Conservation (phyloP, 1,140 invertebrate species). For the Megalonaias nervosa region DNA sequence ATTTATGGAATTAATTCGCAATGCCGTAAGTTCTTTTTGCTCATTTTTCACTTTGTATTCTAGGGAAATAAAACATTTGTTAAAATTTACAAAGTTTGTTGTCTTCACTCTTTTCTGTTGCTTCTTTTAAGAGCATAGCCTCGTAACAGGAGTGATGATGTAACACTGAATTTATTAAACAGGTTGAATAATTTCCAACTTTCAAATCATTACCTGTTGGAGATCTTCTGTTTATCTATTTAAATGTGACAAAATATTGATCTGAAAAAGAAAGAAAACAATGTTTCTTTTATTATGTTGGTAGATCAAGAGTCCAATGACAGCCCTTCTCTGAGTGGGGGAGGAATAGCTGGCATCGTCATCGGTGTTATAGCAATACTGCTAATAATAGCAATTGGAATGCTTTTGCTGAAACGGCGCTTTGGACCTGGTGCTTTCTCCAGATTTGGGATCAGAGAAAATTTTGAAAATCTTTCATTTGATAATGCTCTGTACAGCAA, state of each 20-base stretch:
- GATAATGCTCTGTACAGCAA: conserved; percentile 19
- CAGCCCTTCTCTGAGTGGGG: not conserved
- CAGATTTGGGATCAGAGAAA: not conserved
- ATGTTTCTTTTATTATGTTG: not conserved
- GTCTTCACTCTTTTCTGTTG: no score
- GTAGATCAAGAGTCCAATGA: not conserved
- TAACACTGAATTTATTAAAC: no score
- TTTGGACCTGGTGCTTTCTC: not conserved
- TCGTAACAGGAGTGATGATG: no score
- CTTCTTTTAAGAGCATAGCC: no score
- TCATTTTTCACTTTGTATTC: no score
- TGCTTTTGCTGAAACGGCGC: conserved; percentile 6
- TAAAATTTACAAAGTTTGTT: no score
- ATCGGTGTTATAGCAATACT: conserved; percentile 9
- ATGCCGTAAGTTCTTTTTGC: no score
- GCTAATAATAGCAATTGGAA: not conserved
- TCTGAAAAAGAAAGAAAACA: not conserved
- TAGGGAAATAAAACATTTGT: no score
- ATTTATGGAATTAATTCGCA: no score
- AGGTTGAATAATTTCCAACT: not conserved
- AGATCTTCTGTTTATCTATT: not conserved
- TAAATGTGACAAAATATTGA: not conserved
- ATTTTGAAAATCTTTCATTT: conserved; percentile 4
- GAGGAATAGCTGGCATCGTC: conserved; percentile 16
- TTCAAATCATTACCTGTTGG: not conserved